phyloP scores from a whole-genome alignment of 2,888 invertebrate species.

The Steromphala cineraria region DNA sequence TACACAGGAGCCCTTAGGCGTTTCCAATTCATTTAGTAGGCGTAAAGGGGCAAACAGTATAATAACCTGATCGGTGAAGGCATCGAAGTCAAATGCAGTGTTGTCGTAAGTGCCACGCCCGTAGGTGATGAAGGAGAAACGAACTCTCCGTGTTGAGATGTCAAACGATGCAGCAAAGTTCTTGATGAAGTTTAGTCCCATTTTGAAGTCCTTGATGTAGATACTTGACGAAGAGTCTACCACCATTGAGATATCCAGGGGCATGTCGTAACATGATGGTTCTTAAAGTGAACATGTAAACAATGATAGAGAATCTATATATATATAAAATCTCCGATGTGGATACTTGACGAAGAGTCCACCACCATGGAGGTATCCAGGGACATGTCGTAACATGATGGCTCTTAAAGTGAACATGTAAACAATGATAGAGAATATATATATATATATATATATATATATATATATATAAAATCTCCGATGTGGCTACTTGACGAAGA shows the following conservation, averaged over 20 bases:
- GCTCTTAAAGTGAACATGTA: no score
- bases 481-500: constrained; percentile 33
- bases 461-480: constrained; percentile 34
- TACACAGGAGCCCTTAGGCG: no score
- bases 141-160: not conserved
- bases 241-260: constrained; percentile 34
- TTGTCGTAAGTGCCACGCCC: not conserved
- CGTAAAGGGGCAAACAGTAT: not conserved
- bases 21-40: no score
- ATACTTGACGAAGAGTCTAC: constrained; percentile 39
- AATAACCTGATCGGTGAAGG: not conserved
- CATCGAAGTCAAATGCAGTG: not conserved
- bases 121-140: not conserved
- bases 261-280: constrained; percentile 30
- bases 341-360: constrained; percentile 39
- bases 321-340: constrained; percentile 34
- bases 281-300: not conserved
- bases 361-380: constrained; percentile 37
- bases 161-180: not conserved
- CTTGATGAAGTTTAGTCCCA: constrained; percentile 33
- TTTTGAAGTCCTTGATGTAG: constrained; percentile 28
- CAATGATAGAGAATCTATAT: not conserved
- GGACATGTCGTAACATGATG: constrained; percentile 34
- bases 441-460: no score
- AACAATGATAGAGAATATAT: no score